Evolutionary conservation across 2,797 vertebrate genomes (phyloP), one percentile per base, ranked within the genome.

Genomic region (Echiichthys vipera): DNA sequence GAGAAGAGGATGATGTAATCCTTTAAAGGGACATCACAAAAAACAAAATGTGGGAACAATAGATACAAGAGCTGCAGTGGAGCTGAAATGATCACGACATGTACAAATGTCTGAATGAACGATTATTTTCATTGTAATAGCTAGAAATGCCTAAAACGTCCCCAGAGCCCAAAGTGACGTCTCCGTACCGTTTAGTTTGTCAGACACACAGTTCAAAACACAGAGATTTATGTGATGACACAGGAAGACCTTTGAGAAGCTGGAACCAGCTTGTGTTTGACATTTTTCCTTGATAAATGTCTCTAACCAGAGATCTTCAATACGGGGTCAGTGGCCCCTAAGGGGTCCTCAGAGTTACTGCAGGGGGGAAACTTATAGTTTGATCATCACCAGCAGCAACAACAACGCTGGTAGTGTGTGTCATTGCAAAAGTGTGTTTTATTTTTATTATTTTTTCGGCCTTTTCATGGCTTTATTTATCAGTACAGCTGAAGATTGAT

Each of bases 1-100:
- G 81, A 68, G 71, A 73, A 83, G 61, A 84, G 66, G 80, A 91
- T 93, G 91, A 93, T 89, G 92, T 93, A 88, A 93, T 92, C 79
- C 72, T 86, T 92, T 91, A 91, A 91, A 92, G 89, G 83, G 75
- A 82, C 83, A 89, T 81, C 32, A 32, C 78, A 67, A 46, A 80
- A 51, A 45, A 73, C 24, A 29, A 65, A 65, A 57, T 37, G 34
- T 22, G 53, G 47, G 20, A 77, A 78, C 72, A 77, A 73, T 46
- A 45, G 80, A 61, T 20, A 20, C 37, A 22, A 43, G 49, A n/a
- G 39, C 57, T 57, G 55, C 15, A n/a, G 70, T 10, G 24, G 37
- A 58, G 59, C 59, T 46, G 61, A 51, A 20, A 71, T 47, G 49
- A 70, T 40, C 27, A 49, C 7, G 8, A 29, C n/a, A 0, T 7